These are phyloP conservation scores for Catharus fuscescens DNA, from an alignment of 2,113 vertebrate genomes.

Conservation along the genomic window DNA sequence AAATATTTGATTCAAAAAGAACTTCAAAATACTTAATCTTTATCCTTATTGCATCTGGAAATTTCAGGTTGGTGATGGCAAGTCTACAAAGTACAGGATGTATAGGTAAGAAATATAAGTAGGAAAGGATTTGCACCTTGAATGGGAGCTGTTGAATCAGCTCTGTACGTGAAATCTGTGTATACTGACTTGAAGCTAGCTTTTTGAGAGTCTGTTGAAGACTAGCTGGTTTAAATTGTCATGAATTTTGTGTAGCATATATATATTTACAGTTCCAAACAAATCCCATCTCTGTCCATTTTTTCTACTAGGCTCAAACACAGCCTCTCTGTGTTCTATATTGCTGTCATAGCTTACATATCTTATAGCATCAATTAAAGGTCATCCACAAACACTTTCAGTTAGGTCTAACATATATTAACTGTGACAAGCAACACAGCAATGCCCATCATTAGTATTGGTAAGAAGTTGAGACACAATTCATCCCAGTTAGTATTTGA, in stretches of 20 bases:
- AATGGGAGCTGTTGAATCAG: not conserved
- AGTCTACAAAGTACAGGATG: not conserved
- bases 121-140: not conserved
- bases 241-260: not conserved
- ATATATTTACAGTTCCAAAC: not conserved
- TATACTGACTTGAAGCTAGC: not conserved
- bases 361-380: not conserved
- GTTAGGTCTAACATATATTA: accelerated
- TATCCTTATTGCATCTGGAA: not conserved
- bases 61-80: not conserved
- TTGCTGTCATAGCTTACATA: not conserved
- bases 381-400: not conserved
- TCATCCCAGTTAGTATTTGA: not conserved
- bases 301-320: not conserved
- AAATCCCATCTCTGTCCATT: not conserved
- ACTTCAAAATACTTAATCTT: not conserved
- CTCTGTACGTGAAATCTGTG: not conserved
- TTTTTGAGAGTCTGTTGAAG: not conserved
- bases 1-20: not conserved
- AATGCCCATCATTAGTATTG: not conserved
- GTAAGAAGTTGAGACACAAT: not conserved
- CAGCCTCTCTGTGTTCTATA: not conserved
- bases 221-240: not conserved
- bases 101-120: not conserved
- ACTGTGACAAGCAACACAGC: not conserved